These are phyloP conservation scores for Pseudorhombus dupliciocellatus DNA, from an alignment of 2,113 vertebrate genomes.

Conservation along the genomic window DNA sequence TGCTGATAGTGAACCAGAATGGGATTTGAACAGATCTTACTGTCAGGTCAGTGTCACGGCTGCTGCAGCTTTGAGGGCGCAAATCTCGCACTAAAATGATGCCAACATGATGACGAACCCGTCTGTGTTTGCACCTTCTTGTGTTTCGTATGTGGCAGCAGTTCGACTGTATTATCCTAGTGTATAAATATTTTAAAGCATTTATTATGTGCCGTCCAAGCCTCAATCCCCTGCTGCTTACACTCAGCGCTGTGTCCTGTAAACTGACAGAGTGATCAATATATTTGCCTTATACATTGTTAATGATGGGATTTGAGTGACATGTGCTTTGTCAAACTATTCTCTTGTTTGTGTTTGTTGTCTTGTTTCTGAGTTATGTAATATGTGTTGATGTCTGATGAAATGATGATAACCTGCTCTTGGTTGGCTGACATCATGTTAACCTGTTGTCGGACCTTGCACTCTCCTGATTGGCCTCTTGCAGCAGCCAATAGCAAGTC, in stretches of 20 bases:
- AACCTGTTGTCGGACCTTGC: conserved; percentile 30
- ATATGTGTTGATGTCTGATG: too few species aligned
- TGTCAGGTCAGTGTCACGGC: too few species aligned
- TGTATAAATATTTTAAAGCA: background rate
- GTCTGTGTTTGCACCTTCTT: background rate
- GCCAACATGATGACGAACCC: background rate
- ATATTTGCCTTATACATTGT: background rate
- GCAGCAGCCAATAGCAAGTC: conserved; percentile 54
- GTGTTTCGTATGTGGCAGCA: background rate
- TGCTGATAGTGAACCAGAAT: too few species aligned
- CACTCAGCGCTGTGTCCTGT: background rate
- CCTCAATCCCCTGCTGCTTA: background rate
- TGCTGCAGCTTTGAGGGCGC: background rate
- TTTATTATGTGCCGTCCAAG: background rate
- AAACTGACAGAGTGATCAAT: background rate
- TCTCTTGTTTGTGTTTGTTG: background rate
- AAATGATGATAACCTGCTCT: background rate
- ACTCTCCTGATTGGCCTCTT: conserved; percentile 41
- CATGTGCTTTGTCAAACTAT: background rate
- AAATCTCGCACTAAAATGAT: background rate
- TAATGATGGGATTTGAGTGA: background rate
- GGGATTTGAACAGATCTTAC: too few species aligned
- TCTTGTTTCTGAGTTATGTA: too few species aligned
- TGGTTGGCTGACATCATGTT: conserved; percentile 29
- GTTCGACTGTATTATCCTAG: background rate